Conservation (phyloP, 2,888 invertebrate genomes). For the Galerucella nymphaeae region DNA sequence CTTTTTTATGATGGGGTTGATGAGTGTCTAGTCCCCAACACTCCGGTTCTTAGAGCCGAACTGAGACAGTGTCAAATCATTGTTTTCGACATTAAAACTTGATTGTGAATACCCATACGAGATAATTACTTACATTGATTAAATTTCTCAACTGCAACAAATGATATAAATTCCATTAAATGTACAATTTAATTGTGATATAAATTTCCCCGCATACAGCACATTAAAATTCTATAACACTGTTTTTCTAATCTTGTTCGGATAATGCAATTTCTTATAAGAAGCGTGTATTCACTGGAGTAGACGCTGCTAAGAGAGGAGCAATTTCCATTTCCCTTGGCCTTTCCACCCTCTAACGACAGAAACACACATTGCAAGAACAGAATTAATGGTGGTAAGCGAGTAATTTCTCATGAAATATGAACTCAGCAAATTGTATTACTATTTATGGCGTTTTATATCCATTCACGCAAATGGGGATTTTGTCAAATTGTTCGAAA, state of each 20-base stretch:
- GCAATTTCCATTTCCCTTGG: constrained; percentile 13
- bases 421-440: constrained; percentile 35
- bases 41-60: too few relatives aligned
- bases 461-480: constrained; percentile 30
- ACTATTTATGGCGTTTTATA: constrained; percentile 24
- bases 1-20: too few relatives aligned
- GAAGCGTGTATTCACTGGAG: constrained; percentile 14
- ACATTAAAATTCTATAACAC: constrained; percentile 11
- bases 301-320: constrained; percentile 13
- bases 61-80: too few relatives aligned
- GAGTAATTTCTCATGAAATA: constrained; percentile 46
- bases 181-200: constrained; percentile 8
- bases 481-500: constrained; percentile 32
- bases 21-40: too few relatives aligned
- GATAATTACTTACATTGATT: too few relatives aligned
- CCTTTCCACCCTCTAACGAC: constrained; percentile 25
- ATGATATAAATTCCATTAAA: neutral
- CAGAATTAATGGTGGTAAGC: constrained; percentile 48
- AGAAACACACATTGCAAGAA: constrained; percentile 46
- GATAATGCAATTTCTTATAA: constrained; percentile 19
- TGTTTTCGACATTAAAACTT: too few relatives aligned
- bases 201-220: constrained; percentile 6
- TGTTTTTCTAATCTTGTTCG: constrained; percentile 22
- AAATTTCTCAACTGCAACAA: too few relatives aligned
- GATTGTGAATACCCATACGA: too few relatives aligned